A percentile compares a stretch with the other conserved stretches of the same genome.
Evolutionary conservation across 2,797 vertebrate species (phyloP).

Genomic region (Lepidocolaptes lacrymiger): DNA sequence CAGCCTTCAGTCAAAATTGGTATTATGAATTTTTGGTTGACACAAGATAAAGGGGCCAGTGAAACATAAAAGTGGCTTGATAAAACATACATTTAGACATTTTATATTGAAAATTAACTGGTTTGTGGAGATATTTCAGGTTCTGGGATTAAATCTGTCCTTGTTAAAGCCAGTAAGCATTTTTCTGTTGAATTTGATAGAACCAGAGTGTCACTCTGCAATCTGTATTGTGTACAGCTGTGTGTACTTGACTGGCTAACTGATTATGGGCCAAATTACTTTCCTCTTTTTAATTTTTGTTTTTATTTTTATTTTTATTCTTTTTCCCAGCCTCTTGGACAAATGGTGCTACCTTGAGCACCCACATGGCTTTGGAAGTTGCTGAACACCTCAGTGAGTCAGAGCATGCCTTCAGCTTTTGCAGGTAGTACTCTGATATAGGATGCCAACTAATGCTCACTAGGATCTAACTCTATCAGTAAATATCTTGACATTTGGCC

Average conservation of each 20-base stretch:
- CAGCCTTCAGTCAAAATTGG: conserved; percentile 65
- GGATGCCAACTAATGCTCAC: not conserved
- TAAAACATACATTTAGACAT: conserved; percentile 57
- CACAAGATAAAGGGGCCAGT: conserved; percentile 63
- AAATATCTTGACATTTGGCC: not conserved
- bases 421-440: not conserved
- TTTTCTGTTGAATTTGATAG: not conserved
- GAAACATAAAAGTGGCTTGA: conserved; percentile 71
- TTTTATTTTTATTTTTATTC: too few relatives aligned
- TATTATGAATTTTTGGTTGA: conserved; percentile 74
- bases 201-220: not conserved
- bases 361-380: not conserved
- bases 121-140: not conserved
- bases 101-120: conserved; percentile 54
- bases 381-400: not conserved
- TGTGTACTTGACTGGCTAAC: not conserved
- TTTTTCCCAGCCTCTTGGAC: not conserved
- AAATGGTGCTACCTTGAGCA: not conserved
- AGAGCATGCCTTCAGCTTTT: not conserved
- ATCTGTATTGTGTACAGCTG: not conserved
- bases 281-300: not conserved
- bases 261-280: accelerated
- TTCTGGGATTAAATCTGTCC: not conserved
- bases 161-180: conserved; percentile 14
- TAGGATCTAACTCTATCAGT: not conserved